A percentile compares a stretch with the other conserved stretches of the same genome.
Conservation (phyloP, 1,140 invertebrate genomes). For the Aphis craccivora region DNA sequence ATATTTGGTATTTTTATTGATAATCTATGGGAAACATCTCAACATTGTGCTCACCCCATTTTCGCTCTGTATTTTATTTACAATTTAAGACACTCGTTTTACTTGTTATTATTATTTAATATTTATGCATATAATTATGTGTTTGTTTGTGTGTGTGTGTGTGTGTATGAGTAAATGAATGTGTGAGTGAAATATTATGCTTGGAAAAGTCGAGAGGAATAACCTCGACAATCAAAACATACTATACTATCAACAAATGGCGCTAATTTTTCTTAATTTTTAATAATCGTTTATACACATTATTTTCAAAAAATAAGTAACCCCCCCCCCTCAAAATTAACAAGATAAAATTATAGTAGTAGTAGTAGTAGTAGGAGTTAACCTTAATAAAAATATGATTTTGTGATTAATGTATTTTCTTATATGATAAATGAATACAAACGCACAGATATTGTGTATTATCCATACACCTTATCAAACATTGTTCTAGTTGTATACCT, state of each 20-base stretch:
- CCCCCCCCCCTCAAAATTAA: not conserved
- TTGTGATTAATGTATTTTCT: not conserved
- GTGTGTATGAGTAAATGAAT: not conserved
- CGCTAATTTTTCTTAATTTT: not conserved
- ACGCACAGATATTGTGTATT: not conserved
- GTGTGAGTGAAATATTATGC: not conserved
- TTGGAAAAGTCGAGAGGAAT: not conserved
- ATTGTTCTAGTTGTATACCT: not conserved
- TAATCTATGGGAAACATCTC: constrained; percentile 41
- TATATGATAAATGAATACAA: not conserved
- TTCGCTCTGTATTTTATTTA: constrained; percentile 53
- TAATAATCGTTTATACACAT: not conserved
- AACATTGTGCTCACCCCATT: constrained; percentile 44
- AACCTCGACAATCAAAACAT: not conserved
- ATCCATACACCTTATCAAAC: not conserved
- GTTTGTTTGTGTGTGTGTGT: constrained; percentile 17
- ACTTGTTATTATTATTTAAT: constrained; percentile 59
- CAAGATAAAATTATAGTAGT: not conserved
- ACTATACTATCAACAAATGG: not conserved
- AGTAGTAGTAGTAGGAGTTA: not conserved
- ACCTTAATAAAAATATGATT: not conserved
- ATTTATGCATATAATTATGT: constrained; percentile 20
- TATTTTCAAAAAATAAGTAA: not conserved
- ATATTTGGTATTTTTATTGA: constrained; percentile 44
- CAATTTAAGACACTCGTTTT: constrained; percentile 50